Conservation (phyloP, 1,140 invertebrate genomes). For the Leptestheria dahalacensis region DNA sequence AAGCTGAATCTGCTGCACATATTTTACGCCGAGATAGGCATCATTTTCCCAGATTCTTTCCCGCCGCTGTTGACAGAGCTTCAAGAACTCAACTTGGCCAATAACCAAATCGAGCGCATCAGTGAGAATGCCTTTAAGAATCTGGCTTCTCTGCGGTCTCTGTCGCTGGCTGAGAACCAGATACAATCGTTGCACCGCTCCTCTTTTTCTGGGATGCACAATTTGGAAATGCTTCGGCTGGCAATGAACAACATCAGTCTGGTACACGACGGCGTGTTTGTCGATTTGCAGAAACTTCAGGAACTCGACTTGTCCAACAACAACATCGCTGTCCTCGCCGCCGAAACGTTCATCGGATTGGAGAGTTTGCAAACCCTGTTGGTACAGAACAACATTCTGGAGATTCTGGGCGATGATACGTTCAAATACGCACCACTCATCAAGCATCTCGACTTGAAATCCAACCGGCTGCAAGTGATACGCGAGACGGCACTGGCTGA, state of each 20-base stretch:
- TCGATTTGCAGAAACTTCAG: constrained; percentile 41
- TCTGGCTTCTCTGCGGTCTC: constrained; percentile 41
- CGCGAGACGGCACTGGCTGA: constrained; percentile 52
- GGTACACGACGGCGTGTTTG: constrained; percentile 52
- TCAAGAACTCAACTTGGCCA: constrained; percentile 43
- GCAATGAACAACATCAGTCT: constrained; percentile 54
- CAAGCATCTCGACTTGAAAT: constrained; percentile 49
- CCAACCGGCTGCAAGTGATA: constrained; percentile 50
- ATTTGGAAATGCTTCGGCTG: constrained; percentile 45
- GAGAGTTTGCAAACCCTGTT: constrained; percentile 45
- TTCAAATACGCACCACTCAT: constrained; percentile 56
- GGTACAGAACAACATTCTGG: constrained; percentile 48
- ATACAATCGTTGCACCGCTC: constrained; percentile 50
- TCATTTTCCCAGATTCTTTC: constrained; percentile 47
- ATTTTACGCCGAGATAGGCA: constrained; percentile 49
- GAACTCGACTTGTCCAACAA: constrained; percentile 54
- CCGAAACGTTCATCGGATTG: constrained; percentile 49
- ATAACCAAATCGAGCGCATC: constrained; percentile 47
- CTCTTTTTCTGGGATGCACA: constrained; percentile 49
- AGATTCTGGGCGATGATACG: constrained; percentile 50
- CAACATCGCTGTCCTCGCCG: constrained; percentile 46
- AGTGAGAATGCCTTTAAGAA: constrained; percentile 48
- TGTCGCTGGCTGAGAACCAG: constrained; percentile 52
- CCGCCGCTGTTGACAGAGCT: constrained; percentile 49
- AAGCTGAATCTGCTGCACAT: constrained; percentile 46